Base-by-base conservation (phyloP, 2,797 vertebrate species). In the Centroberyx gerrardi region DNA sequence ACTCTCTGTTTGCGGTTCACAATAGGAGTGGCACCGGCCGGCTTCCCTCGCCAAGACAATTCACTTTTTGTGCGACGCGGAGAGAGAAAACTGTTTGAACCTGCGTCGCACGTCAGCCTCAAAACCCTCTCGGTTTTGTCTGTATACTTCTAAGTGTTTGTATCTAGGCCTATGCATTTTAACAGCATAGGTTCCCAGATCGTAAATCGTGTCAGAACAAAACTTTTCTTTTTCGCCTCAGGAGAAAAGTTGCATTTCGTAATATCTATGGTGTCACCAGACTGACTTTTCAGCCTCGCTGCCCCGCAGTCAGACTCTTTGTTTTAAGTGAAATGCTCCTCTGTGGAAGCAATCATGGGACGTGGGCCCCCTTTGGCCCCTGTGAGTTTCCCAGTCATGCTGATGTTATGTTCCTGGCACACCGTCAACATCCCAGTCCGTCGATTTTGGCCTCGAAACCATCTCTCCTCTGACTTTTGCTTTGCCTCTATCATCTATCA, bases 341-440 rank as follows among this genome's bases (percentile, higher is more conserved):
- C 81, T 87, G 84, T 90, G 86, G 82, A 86, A 78, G 68, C 14
- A 62, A 89, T 91, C 87, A 88, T 89, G 84, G 80, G 85, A 90
- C 58, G 68, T 87, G 76, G 88, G 78, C 83, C 83, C 90, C 69
- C 68, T 62, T 58, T 74, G 69, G 81, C 81, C 75, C 68, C 0
- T 22, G 56, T 13, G 8, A 78, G 67, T 73, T 69, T 78, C 77
- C 54, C 72, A 63, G 78, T 77, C 79, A 70, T 56, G 73, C 80
- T 91, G 86, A 90, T 76, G 89, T 90, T 76, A 86, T 86, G 82
- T 74, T 86, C 69, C 78, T 91, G 89, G 87, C 78, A 44, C n/a
- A 0, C 2, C 1, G 51, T 83, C 82, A 80, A 54, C 14, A 72
- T 77, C 27, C 2, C 69, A 82, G 82, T 58, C 70, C 2, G 85